phyloP scores from a whole-genome alignment of 2,888 invertebrate species.

The Rotaria magnacalcarata region DNA sequence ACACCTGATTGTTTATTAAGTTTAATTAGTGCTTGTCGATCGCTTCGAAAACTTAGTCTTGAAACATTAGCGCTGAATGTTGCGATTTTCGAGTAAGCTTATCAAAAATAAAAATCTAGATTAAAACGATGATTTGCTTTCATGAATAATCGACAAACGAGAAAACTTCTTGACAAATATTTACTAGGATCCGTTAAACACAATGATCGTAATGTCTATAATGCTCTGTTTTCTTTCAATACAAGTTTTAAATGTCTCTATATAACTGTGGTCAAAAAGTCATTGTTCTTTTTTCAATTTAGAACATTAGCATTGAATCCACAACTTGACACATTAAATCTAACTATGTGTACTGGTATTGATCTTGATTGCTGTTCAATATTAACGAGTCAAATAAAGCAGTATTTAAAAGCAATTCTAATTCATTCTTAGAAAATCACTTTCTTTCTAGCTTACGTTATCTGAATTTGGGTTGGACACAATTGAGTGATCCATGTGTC shows the following conservation, averaged over 20 bases:
- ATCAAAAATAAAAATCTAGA: no score
- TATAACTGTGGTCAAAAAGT: neutral
- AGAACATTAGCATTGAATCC: constrained; percentile 67
- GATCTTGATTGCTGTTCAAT: constrained; percentile 66
- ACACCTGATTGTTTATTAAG: constrained; percentile 58
- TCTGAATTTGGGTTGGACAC: constrained; percentile 76
- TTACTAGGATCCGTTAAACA: no score
- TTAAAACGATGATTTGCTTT: no score
- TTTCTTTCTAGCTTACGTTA: constrained; percentile 64
- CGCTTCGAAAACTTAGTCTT: constrained; percentile 75
- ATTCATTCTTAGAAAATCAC: constrained; percentile 53
- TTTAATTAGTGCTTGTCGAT: constrained; percentile 67
- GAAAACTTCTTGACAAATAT: no score
- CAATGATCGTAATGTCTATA: no score
- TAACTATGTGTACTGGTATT: constrained; percentile 75
- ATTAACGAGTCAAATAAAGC: constrained; percentile 66
- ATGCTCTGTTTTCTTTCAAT: no score
- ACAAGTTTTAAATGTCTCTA: no score
- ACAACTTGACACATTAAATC: constrained; percentile 73
- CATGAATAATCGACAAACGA: no score
- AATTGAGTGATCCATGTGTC: constrained; percentile 65
- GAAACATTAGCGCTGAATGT: constrained; percentile 71
- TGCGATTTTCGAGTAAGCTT: constrained; percentile 63
- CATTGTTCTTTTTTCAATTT: constrained; percentile 44
- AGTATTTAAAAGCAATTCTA: constrained; percentile 59